phyloP scores from a whole-genome alignment of 2,113 vertebrate genomes.

The Cyphomyrus plagiostoma region DNA sequence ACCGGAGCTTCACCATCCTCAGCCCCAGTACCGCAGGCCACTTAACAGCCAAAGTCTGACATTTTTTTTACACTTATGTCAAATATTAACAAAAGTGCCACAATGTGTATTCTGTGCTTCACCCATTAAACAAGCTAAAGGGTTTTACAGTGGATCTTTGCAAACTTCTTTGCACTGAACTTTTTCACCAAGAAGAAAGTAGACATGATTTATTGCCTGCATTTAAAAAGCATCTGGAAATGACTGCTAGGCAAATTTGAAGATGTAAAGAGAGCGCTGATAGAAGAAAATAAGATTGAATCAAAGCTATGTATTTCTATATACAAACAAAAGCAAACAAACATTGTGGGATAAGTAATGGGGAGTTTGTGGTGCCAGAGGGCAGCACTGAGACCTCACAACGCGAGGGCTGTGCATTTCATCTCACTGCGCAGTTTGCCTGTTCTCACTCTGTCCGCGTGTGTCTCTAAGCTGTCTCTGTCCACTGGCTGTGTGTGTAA shows the following conservation, averaged over 20 bases:
- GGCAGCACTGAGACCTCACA: not conserved
- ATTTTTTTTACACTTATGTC: not conserved
- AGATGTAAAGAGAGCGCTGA: not conserved
- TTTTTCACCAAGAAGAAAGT: not conserved
- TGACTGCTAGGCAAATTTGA: not conserved
- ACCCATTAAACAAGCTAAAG: not conserved
- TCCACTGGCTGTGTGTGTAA: not conserved
- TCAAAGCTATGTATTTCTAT: not conserved
- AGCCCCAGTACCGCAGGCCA: not conserved
- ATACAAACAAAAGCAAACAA: not conserved
- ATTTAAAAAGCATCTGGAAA: not conserved
- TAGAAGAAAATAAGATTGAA: not conserved
- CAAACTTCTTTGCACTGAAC: not conserved
- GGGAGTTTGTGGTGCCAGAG: not conserved
- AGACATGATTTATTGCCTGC: not conserved
- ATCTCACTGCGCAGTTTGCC: not conserved
- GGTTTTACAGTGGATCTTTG: not conserved
- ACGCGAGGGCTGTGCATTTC: not conserved
- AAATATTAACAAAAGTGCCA: not conserved
- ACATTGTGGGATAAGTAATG: not conserved
- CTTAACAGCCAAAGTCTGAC: not conserved
- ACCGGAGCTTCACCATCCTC: not conserved
- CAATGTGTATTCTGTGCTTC: not conserved
- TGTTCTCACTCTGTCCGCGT: not conserved
- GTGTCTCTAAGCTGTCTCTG: not conserved